Conservation (phyloP, 2,888 invertebrate genomes). For the Eupithecia exiguata region DNA sequence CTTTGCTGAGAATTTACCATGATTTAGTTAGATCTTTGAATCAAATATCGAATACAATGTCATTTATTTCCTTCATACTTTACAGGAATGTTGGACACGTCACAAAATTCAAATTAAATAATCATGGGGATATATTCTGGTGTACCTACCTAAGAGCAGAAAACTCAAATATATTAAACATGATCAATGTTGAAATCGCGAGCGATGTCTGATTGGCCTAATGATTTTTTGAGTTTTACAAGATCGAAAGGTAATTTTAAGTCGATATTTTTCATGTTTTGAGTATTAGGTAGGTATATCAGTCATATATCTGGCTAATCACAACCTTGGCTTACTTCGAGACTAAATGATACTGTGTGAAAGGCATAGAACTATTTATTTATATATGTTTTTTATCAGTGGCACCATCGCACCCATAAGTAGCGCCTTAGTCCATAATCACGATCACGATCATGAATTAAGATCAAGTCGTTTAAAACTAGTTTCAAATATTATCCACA, state of each 20-base stretch:
- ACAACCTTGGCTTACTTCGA: background rate
- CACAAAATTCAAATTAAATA: too few relatives aligned
- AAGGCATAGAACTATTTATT: background rate
- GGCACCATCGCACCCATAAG: background rate
- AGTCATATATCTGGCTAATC: background rate
- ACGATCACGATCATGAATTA: constrained; percentile 43
- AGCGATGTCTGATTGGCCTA: background rate
- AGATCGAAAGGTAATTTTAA: background rate
- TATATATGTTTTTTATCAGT: background rate
- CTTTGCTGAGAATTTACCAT: background rate
- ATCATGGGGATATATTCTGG: background rate
- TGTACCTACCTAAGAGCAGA: background rate
- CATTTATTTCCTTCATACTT: too few relatives aligned
- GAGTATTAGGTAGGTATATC: background rate
- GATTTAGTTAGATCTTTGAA: background rate
- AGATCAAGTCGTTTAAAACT: constrained; percentile 37
- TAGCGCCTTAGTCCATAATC: constrained; percentile 28
- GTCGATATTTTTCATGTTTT: too few relatives aligned
- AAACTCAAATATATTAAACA: background rate
- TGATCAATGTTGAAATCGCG: background rate
- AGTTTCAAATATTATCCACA: constrained; percentile 33
- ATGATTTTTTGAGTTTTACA: background rate
- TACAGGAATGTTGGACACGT: too few relatives aligned
- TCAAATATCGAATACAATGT: too few relatives aligned
- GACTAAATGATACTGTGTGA: background rate